Evolutionary conservation across 2,888 invertebrate genomes (phyloP), one percentile per base, ranked within the genome.

Genomic region (Trichogramma dendrolimi): DNA sequence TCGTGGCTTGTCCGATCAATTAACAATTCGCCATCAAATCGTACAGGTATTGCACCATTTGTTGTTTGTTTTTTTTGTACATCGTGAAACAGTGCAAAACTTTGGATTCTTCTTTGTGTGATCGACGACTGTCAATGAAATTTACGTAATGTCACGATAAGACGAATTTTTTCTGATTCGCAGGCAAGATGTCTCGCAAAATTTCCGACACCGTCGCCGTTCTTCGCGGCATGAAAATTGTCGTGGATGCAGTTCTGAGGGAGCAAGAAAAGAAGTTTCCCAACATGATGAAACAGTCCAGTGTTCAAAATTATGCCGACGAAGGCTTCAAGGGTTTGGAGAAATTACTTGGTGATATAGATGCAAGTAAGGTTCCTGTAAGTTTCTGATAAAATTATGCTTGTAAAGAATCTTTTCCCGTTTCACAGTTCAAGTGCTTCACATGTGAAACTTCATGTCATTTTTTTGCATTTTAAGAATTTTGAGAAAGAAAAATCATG

Each of bases 281-380:
- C 74, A 79, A 83, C 67, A 76, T 87, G 69, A 87, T 90, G 85
- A 81, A 83, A 76, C 89, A 89, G 77, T 91, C 90, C 14, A 89
- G 86, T 75, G 71, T 90, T 49, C 86, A 83, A 73, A 81, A 83
- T 53, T 69, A 82, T 5, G 70, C 73, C 1, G 72, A 79, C 57
- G 71, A 76, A 42, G 70, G 71, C 53, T 58, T 75, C 3, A 72
- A 71, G 62, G 61, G 66, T 51, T 65, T 70, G 8, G 64, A 66
- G 41, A 70, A 69, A 57, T 75, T 72, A 64, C 65, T 76, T 3
- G 71, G 63, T 49, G 69, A 72, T n/a, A 70, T 73, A 67, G 71
- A 77, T 67, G 73, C 75, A 74, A 78, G 73, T 75, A 77, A 79
- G 72, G 68, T 76, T 72, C 74, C 79, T 65, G 78, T 77, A 75